These are phyloP conservation scores for Heloderma charlesbogerti DNA, from an alignment of 2,113 vertebrate genomes.

Conservation along the genomic window DNA sequence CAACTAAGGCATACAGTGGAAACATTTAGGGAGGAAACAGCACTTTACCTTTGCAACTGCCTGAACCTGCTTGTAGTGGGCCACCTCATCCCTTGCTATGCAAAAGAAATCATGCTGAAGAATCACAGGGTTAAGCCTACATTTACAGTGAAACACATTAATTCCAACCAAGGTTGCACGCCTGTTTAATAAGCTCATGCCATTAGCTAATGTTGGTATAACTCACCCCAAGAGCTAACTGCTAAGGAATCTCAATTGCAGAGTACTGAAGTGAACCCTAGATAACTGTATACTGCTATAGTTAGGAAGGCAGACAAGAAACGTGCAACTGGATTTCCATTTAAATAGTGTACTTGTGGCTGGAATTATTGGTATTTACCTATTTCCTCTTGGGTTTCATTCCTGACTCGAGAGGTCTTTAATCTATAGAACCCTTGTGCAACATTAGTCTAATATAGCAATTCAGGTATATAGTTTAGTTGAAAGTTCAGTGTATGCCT, in stretches of 20 bases:
- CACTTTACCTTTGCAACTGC: neutral
- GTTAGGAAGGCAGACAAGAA: constrained; percentile 57
- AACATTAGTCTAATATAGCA: constrained; percentile 63
- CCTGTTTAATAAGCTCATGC: constrained; percentile 36
- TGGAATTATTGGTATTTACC: constrained; percentile 66
- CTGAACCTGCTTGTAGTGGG: neutral
- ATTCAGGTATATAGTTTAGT: constrained; percentile 62
- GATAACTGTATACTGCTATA: constrained; percentile 14
- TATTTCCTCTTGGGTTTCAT: constrained; percentile 65
- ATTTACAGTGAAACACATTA: constrained; percentile 35
- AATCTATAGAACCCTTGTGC: constrained; percentile 58
- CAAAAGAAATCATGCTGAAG: neutral
- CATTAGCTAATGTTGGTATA: constrained; percentile 28
- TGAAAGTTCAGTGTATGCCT: constrained; percentile 53
- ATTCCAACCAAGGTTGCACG: constrained; percentile 21
- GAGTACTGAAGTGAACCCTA: neutral
- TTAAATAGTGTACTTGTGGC: constrained; percentile 72
- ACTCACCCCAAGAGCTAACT: constrained; percentile 19
- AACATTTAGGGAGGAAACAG: neutral
- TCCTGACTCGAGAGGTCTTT: constrained; percentile 62
- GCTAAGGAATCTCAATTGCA: constrained; percentile 13
- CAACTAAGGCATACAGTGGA: neutral
- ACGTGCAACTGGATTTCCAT: constrained; percentile 71
- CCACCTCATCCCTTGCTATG: neutral
- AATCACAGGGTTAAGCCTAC: neutral